These are phyloP conservation scores for Brachionus calyciflorus DNA, from an alignment of 1,140 invertebrate genomes.

Conservation along the genomic window DNA sequence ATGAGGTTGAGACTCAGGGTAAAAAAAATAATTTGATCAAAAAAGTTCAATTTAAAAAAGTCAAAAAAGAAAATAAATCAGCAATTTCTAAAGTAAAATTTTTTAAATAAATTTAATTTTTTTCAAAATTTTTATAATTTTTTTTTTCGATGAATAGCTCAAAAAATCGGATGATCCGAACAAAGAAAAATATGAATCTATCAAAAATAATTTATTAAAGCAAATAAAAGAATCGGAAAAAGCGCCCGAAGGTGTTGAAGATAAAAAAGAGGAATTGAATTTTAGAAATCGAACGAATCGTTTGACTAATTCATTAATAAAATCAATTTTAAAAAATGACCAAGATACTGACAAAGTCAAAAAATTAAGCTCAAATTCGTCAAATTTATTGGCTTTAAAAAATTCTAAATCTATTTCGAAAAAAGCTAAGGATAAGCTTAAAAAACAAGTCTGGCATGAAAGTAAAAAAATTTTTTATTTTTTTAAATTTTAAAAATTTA, in stretches of 20 bases:
- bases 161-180: conserved; percentile 19
- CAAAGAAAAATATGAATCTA: conserved; percentile 30
- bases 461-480: neutral
- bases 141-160: no score
- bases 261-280: conserved; percentile 11
- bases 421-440: conserved; percentile 35
- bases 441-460: conserved; percentile 42
- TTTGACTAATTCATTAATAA: conserved; percentile 18
- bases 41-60: conserved; percentile 24
- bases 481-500: neutral
- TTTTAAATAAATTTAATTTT: neutral
- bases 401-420: neutral
- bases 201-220: conserved; percentile 41
- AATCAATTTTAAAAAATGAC: conserved; percentile 17
- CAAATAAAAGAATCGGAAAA: conserved; percentile 31
- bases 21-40: neutral
- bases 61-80: conserved; percentile 5
- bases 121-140: neutral
- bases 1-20: neutral
- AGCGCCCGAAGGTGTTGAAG: neutral
- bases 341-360: neutral
- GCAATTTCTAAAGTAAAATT: neutral
- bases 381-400: neutral
- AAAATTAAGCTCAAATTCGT: neutral
- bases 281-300: conserved; percentile 31